Conservation (phyloP, 2,113 vertebrate genomes). For the Cichladusa arquata region DNA sequence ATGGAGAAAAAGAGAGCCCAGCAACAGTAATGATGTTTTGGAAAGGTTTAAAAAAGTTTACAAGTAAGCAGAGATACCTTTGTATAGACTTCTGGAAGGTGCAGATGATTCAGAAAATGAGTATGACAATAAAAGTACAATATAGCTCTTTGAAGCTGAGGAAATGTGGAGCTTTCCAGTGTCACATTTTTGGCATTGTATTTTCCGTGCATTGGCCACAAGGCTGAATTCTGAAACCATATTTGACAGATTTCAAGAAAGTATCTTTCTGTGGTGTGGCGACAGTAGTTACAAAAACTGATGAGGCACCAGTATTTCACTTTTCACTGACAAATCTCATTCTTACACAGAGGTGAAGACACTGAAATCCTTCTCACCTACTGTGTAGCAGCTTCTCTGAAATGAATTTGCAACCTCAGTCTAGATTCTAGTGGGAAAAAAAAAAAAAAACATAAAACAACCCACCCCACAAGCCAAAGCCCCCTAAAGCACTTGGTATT, state of each 20-base stretch:
- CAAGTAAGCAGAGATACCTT: neutral
- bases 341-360: neutral
- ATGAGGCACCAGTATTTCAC: neutral
- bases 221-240: neutral
- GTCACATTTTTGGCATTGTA: neutral
- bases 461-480: neutral
- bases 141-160: neutral
- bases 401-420: neutral
- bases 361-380: neutral
- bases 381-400: neutral
- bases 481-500: conserved; percentile 23
- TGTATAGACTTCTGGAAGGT: neutral
- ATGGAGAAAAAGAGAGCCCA: neutral
- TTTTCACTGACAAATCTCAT: neutral
- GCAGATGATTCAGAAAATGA: neutral
- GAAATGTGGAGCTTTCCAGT: neutral
- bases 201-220: neutral
- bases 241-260: neutral
- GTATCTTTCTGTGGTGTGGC: neutral
- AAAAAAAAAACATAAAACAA: neutral
- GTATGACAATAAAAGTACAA: neutral
- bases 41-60: neutral
- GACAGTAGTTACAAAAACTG: neutral
- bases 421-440: neutral
- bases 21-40: neutral